Conservation (phyloP, 2,888 invertebrate genomes). For the Mesopsocus fuscifrons region DNA sequence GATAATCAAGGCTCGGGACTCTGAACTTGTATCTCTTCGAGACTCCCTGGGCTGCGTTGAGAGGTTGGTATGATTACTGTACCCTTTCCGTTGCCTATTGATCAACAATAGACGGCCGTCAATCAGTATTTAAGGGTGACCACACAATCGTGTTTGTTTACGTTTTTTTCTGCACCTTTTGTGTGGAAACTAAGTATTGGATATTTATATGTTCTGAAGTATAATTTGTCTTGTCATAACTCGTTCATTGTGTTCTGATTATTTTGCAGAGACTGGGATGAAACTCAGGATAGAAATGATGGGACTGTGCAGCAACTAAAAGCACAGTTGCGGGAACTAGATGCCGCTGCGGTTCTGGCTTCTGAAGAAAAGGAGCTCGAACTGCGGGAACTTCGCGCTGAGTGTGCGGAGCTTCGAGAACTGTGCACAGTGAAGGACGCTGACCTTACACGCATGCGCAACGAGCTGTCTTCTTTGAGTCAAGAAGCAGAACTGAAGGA, state of each 20-base stretch:
- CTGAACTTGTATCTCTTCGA: not conserved
- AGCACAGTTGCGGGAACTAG: conserved; percentile 15
- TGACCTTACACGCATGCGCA: not conserved
- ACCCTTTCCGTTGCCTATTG: too few species aligned
- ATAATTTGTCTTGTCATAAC: too few species aligned
- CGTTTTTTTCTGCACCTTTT: too few species aligned
- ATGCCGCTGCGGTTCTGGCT: not conserved
- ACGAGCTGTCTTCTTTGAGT: not conserved
- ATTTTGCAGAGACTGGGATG: conserved; percentile 18
- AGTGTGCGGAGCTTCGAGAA: not conserved
- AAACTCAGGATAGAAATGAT: conserved; percentile 16
- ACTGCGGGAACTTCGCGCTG: not conserved
- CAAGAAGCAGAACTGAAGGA: too few species aligned
- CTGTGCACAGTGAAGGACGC: not conserved
- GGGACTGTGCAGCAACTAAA: conserved; percentile 17
- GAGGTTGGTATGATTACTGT: too few species aligned
- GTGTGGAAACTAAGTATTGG: too few species aligned
- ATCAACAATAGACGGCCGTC: too few species aligned
- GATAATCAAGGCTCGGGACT: conserved; percentile 9
- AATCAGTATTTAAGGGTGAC: too few species aligned
- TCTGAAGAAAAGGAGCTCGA: conserved; percentile 9
- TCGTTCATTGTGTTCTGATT: too few species aligned
- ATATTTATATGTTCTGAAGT: too few species aligned
- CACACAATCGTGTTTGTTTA: too few species aligned
- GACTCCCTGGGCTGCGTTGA: too few species aligned